phyloP scores from a whole-genome alignment of 2,113 vertebrate species.

The Ginglymostoma cirratum region DNA sequence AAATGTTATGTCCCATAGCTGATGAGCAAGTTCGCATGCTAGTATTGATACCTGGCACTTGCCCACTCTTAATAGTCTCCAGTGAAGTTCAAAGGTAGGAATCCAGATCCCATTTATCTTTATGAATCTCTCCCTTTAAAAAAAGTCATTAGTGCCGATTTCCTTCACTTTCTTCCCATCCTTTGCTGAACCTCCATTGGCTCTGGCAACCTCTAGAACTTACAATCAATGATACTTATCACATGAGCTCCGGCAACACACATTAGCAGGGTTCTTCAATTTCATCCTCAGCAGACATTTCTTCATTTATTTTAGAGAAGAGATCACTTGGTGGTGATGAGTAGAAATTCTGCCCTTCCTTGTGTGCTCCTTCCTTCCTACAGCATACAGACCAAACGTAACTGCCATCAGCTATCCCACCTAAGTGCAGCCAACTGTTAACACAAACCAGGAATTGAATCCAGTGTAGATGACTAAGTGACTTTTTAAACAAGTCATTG shows the following conservation, averaged over 20 bases:
- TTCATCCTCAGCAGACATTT: not conserved
- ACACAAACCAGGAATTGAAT: not conserved
- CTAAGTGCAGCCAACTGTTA: not conserved
- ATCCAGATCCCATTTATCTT: not conserved
- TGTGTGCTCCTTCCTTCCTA: not conserved
- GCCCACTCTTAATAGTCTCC: not conserved
- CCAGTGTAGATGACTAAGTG: not conserved
- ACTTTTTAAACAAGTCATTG: not conserved
- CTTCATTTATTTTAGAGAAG: not conserved
- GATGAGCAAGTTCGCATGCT: not conserved
- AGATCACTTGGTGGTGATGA: not conserved
- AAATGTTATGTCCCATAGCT: not conserved
- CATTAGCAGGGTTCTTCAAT: not conserved
- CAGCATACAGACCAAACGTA: not conserved
- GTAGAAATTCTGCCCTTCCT: not conserved
- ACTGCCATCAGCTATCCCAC: not conserved
- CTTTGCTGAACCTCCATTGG: not conserved
- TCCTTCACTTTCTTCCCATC: not conserved
- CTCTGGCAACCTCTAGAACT: not conserved
- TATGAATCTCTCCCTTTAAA: not conserved
- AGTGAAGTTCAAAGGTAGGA: not conserved
- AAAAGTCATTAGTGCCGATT: not conserved
- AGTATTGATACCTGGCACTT: not conserved
- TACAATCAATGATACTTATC: not conserved
- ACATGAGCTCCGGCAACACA: not conserved